Evolutionary conservation across 2,888 invertebrate species (phyloP).

Genomic region (Parnassius orleans): DNA sequence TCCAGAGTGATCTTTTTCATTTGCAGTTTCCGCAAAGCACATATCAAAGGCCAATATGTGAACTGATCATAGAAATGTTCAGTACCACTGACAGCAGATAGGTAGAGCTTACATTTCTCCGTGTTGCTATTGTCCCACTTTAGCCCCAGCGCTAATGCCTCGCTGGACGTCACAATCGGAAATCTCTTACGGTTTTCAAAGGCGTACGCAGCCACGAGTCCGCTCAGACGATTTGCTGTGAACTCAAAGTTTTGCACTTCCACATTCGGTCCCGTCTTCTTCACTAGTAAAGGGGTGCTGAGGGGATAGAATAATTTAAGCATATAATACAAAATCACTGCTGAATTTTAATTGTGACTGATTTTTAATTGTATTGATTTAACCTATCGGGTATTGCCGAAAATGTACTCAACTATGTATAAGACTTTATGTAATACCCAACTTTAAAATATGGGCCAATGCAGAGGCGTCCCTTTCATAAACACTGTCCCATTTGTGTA

Average conservation of each 20-base stretch:
- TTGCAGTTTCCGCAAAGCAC: slow-evolving; percentile 50
- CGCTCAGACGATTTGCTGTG: slow-evolving; percentile 51
- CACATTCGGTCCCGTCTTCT: slow-evolving; percentile 44
- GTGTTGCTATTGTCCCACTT: slow-evolving; percentile 44
- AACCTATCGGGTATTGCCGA: no score
- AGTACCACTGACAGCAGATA: slow-evolving; percentile 50
- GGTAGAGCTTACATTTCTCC: slow-evolving; percentile 43
- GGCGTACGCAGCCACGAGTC: slow-evolving; percentile 49
- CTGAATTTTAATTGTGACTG: no score
- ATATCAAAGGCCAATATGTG: slow-evolving; percentile 49
- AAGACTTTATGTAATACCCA: no score
- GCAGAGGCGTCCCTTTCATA: no score
- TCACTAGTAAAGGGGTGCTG: slow-evolving; percentile 49
- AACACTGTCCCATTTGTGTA: no score
- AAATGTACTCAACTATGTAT: no score
- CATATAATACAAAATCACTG: no score
- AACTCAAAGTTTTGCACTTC: slow-evolving; percentile 48
- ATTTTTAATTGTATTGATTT: no score
- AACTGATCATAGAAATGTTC: slow-evolving; percentile 55
- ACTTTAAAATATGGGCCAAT: no score
- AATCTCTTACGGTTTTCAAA: slow-evolving; percentile 48
- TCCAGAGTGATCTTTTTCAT: slow-evolving; percentile 48
- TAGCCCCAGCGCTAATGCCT: slow-evolving; percentile 45
- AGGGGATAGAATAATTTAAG: slow-evolving; percentile 24
- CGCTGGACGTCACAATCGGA: slow-evolving; percentile 42